Evolutionary conservation across 2,888 invertebrate genomes (phyloP), one percentile per base, ranked within the genome.

Genomic region (Masnerella sp.): DNA sequence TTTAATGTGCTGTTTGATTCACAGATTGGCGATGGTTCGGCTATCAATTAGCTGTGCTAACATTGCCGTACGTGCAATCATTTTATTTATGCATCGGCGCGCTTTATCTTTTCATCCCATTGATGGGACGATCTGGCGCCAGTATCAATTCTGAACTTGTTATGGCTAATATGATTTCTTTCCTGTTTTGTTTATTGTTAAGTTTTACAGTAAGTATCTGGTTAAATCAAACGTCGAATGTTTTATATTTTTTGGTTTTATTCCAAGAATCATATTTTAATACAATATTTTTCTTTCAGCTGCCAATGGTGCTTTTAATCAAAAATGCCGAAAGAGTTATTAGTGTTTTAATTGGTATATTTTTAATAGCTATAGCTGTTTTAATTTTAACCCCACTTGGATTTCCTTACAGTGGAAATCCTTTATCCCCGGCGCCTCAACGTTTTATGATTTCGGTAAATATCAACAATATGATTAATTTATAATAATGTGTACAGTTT

Each of bases 71-170:
- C 78, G 89, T 93, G 74, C 92, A 93, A 86, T 90, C 91, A 49
- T 90, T 92, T 80, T 95, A 95, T 88, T 89, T 94, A 82, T 88
- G 91, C 78, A 89, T 93, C 82, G 92, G 91, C 79, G 91, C 92
- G 77, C 89, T 94, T 69, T 90, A 91, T 83, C 90, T 95, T 85
- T 92, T 95, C 82, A 91, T 95, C 79, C 96, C 96, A 5, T 90
- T 96, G 78, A 92, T 93, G 93, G 96, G 95, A 1, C 90, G 95
- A 80, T 90, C 91, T 28, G 95, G 95, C 49, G 89, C 92, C 22
- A 90, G 90, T 49, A 89, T 91, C 68, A 92, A 93, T 82, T 92
- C 94, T 1, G 96, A 96, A 88, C 88, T 93, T 59, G 85, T 92
- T 61, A 89, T 93, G 67, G 91, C 90, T 8, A 84, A 88, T 43